A percentile compares a stretch with the other conserved stretches of the same genome.
Evolutionary conservation across 2,888 invertebrate genomes (phyloP).

Genomic region (Autographa gamma): DNA sequence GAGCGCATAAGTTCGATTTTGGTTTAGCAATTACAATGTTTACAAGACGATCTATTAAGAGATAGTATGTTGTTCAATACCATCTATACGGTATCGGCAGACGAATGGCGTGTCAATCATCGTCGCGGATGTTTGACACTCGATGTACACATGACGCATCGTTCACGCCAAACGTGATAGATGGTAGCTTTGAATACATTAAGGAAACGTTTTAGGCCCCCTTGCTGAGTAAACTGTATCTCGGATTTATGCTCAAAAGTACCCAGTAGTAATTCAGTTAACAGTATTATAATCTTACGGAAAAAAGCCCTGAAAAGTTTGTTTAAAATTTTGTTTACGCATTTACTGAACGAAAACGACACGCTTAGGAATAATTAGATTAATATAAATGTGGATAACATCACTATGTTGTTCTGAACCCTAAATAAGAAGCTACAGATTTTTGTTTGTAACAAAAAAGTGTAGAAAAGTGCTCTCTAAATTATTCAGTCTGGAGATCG

Average conservation of each 20-base stretch:
- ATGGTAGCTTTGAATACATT: conserved; percentile 18
- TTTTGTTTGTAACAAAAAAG: too few species aligned
- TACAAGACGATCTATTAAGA: neutral
- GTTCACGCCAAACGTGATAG: conserved; percentile 15
- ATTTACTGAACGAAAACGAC: too few species aligned
- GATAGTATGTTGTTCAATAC: neutral
- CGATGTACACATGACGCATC: neutral
- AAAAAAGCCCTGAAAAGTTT: too few species aligned
- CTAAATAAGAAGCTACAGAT: too few species aligned
- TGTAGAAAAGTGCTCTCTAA: too few species aligned
- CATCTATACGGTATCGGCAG: neutral
- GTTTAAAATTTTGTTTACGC: too few species aligned
- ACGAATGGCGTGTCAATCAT: conserved; percentile 30
- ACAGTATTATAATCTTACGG: too few species aligned
- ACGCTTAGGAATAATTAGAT: too few species aligned
- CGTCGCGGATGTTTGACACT: conserved; percentile 17
- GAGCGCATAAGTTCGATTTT: neutral
- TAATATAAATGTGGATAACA: too few species aligned
- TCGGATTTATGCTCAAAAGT: neutral
- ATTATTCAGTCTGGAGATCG: too few species aligned
- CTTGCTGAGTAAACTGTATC: neutral
- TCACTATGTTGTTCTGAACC: too few species aligned
- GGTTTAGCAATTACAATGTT: neutral
- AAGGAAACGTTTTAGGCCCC: neutral
- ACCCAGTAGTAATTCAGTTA: too few species aligned